A percentile compares a stretch with the other conserved stretches of the same genome.
Evolutionary conservation across 2,888 invertebrate genomes (phyloP).

Genomic region (Bellardia pandia): DNA sequence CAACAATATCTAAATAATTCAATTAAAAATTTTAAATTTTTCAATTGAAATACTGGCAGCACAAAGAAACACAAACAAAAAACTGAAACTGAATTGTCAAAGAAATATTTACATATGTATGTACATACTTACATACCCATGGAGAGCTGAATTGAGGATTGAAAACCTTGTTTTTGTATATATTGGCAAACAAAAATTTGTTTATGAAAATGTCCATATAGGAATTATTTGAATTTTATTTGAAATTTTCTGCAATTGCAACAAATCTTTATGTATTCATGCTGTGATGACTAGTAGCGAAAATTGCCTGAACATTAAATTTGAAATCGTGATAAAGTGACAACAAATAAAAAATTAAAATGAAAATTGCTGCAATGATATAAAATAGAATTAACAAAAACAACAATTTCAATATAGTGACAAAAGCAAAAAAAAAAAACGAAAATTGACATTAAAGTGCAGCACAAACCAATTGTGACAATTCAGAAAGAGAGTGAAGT

Average conservation of each 20-base stretch:
- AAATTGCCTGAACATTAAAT: slow-evolving; percentile 42
- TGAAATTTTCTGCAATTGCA: not conserved
- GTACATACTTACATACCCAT: not conserved
- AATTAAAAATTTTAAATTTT: slow-evolving; percentile 62
- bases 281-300: slow-evolving; percentile 66
- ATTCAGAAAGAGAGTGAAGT: slow-evolving; percentile 8
- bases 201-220: too few species aligned
- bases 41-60: slow-evolving; percentile 24
- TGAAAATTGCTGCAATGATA: not conserved
- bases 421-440: not conserved
- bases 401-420: slow-evolving; percentile 50
- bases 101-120: slow-evolving; percentile 1
- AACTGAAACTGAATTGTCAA: slow-evolving; percentile 48
- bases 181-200: too few species aligned
- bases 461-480: slow-evolving; percentile 51
- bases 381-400: slow-evolving; percentile 58
- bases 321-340: slow-evolving; percentile 53
- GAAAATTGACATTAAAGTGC: slow-evolving; percentile 36
- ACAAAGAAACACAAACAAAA: too few species aligned
- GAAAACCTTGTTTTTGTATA: slow-evolving; percentile 37
- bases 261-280: slow-evolving; percentile 33
- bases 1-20: slow-evolving; percentile 68
- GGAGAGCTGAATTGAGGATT: not conserved
- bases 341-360: slow-evolving; percentile 15
- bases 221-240: too few species aligned